Percentiles rank a stretch among this genome's conserved stretches.
Conservation (phyloP, 2,113 vertebrate species). For the Triplophysa rosa region DNA sequence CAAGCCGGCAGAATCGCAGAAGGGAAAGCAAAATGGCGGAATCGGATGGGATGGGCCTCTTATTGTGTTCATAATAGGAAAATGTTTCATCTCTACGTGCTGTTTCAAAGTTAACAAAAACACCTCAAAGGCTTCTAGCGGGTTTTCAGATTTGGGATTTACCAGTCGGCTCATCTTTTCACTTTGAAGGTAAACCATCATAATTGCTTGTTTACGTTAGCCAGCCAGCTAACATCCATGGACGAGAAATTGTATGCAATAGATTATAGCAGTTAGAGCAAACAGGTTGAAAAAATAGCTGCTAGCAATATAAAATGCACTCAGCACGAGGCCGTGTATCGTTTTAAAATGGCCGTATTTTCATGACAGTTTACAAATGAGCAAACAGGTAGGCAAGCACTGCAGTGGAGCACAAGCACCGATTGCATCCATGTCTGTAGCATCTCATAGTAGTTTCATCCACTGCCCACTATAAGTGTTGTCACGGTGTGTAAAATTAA, state of each 20-base stretch:
- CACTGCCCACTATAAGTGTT: not conserved
- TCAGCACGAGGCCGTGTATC: not conserved
- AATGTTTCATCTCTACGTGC: constrained; percentile 32
- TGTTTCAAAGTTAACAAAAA: not conserved
- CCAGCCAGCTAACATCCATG: constrained; percentile 23
- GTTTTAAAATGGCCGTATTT: not conserved
- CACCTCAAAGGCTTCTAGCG: not conserved
- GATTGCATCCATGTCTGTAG: constrained; percentile 7
- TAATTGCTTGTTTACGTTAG: constrained; percentile 6
- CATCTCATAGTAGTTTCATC: not conserved
- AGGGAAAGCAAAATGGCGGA: constrained; percentile 77
- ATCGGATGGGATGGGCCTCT: constrained; percentile 64
- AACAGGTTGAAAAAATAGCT: not conserved
- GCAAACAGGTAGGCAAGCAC: not conserved
- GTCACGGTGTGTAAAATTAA: not conserved
- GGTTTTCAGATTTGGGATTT: not conserved
- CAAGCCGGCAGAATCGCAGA: constrained; percentile 48
- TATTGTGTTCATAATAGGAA: constrained; percentile 60
- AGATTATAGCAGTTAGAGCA: not conserved
- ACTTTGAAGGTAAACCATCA: constrained; percentile 49
- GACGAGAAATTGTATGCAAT: not conserved
- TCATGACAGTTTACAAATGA: not conserved
- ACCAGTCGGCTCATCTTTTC: not conserved
- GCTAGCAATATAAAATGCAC: too few species aligned
- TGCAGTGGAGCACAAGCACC: not conserved